Conservation (phyloP, 2,888 invertebrate genomes). For the Lepidonotus clava region DNA sequence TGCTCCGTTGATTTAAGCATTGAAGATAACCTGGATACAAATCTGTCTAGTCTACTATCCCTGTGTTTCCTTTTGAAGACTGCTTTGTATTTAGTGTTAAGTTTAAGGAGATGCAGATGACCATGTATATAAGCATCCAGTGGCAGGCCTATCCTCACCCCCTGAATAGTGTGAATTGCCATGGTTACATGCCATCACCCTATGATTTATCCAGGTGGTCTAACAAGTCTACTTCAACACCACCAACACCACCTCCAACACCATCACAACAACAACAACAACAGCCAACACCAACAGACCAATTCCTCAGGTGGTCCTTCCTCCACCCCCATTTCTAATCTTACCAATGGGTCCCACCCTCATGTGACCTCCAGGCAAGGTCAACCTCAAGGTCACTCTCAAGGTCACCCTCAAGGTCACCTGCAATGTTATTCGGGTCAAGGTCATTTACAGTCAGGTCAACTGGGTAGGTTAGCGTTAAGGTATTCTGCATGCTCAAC, state of each 20-base stretch:
- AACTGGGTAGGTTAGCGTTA: conserved; percentile 49
- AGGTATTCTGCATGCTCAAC: conserved; percentile 17
- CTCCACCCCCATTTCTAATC: conserved; percentile 10
- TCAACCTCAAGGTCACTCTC: neutral
- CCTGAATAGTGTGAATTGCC: conserved; percentile 20
- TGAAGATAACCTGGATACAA: too few species aligned
- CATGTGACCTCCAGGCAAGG: conserved; percentile 39
- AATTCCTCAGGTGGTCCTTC: neutral
- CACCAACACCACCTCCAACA: conserved; percentile 40
- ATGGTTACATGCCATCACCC: conserved; percentile 29
- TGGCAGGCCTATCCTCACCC: neutral
- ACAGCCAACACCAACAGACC: neutral
- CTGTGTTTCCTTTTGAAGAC: too few species aligned
- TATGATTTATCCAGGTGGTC: conserved; percentile 43
- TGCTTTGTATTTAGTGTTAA: too few species aligned
- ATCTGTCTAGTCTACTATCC: too few species aligned
- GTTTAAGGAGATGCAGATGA: too few species aligned
- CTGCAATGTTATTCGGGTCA: conserved; percentile 33
- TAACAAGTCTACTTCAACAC: conserved; percentile 33
- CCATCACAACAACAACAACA: neutral
- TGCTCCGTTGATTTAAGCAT: too few species aligned
- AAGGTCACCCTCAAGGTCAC: conserved; percentile 18
- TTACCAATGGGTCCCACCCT: conserved; percentile 32
- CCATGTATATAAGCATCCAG: too few species aligned
- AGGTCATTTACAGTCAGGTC: conserved; percentile 40